A percentile compares a stretch with the other conserved stretches of the same genome.
phyloP scores from a whole-genome alignment of 1,140 invertebrate genomes.

The Macrotrachela quadricornifera region DNA sequence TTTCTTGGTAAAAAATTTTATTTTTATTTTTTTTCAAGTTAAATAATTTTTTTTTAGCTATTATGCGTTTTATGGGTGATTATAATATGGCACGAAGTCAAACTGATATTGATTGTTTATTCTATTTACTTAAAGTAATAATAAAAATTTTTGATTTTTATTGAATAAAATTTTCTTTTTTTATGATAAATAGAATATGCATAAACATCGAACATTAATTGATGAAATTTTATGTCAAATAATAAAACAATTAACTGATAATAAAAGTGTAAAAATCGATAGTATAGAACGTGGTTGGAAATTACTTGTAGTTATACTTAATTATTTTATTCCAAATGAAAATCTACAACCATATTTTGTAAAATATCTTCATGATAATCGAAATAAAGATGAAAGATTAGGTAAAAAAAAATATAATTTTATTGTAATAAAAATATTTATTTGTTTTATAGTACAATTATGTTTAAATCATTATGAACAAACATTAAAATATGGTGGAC shows the following conservation, averaged over 20 bases:
- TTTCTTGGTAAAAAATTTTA: conserved; percentile 41
- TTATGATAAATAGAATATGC: conserved; percentile 81
- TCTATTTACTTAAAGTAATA: conserved; percentile 54
- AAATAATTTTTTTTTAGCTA: conserved; percentile 34
- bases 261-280: conserved; percentile 65
- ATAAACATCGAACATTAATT: conserved; percentile 63
- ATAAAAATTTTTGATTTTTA: conserved; percentile 14
- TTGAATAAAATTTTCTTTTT: no score
- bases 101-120: conserved; percentile 83
- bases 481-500: conserved; percentile 81
- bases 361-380: conserved; percentile 48
- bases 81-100: conserved; percentile 42
- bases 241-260: conserved; percentile 96
- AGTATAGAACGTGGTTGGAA: conserved; percentile 87
- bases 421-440: no score
- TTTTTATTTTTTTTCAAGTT: neutral
- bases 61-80: conserved; percentile 89
- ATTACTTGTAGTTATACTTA: conserved; percentile 79
- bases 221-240: conserved; percentile 96
- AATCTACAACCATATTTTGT: conserved; percentile 71
- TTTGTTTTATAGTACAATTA: no score
- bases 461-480: conserved; percentile 22
- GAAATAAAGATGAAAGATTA: no score
- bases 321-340: conserved; percentile 86
- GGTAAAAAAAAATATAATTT: no score